phyloP scores from a whole-genome alignment of 2,113 vertebrate species.

The Oncorhynchus gorbuscha region DNA sequence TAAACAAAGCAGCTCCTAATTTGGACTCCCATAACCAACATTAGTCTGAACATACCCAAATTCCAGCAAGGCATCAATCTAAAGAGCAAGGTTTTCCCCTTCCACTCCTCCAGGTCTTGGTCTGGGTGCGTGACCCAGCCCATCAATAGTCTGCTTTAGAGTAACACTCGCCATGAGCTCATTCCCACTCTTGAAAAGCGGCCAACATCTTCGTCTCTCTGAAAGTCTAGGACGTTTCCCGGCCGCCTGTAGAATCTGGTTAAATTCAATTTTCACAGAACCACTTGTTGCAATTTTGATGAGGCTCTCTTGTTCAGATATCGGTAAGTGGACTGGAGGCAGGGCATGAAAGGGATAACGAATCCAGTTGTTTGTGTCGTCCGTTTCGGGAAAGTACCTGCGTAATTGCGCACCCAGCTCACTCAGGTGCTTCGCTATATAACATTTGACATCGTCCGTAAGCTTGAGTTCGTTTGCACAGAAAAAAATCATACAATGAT shows the following conservation, averaged over 20 bases:
- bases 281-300: too few relatives aligned
- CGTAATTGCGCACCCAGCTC: too few relatives aligned
- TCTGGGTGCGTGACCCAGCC: slow-evolving; percentile 75
- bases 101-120: slow-evolving; percentile 65
- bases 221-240: neutral
- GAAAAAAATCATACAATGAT: too few relatives aligned
- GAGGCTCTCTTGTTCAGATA: too few relatives aligned
- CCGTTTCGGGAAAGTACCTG: too few relatives aligned
- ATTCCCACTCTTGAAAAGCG: neutral
- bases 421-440: too few relatives aligned
- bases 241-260: neutral
- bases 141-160: slow-evolving; percentile 73
- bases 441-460: too few relatives aligned
- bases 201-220: neutral
- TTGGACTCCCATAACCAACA: slow-evolving; percentile 61
- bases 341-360: too few relatives aligned
- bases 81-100: slow-evolving; percentile 68
- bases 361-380: too few relatives aligned
- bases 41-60: slow-evolving; percentile 68
- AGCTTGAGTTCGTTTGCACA: too few relatives aligned
- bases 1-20: slow-evolving; percentile 79
- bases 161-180: slow-evolving; percentile 28
- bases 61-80: slow-evolving; percentile 73
- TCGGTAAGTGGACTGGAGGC: too few relatives aligned
- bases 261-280: too few relatives aligned